Evolutionary conservation across 2,888 invertebrate genomes (phyloP).

Genomic region (Erpobdella octoculata): DNA sequence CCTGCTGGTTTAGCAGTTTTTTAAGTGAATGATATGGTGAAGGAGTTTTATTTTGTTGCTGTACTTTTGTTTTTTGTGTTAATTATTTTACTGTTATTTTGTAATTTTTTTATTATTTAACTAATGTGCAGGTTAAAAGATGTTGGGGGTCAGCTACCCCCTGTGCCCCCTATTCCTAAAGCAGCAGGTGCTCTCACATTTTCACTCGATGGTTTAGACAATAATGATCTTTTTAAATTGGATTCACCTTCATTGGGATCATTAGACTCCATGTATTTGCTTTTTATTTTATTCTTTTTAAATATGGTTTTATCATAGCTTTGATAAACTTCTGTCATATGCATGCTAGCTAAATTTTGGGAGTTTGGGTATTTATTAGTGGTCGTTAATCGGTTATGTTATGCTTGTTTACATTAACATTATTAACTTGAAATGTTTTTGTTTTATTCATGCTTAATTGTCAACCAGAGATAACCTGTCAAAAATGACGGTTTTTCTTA

Average conservation of each 20-base stretch:
- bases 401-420: too few relatives aligned
- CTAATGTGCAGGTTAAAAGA: too few relatives aligned
- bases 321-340: background rate
- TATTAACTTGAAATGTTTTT: too few relatives aligned
- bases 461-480: too few relatives aligned
- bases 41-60: background rate
- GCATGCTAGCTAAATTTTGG: background rate
- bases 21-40: too few relatives aligned
- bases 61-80: background rate
- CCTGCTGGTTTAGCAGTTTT: too few relatives aligned
- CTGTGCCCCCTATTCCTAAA: conserved; percentile 27
- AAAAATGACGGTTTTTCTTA: too few relatives aligned
- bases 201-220: background rate
- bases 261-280: background rate
- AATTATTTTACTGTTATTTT: background rate
- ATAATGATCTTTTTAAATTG: conserved; percentile 1
- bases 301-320: background rate
- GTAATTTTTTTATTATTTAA: background rate
- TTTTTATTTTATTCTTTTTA: background rate
- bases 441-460: too few relatives aligned
- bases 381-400: background rate
- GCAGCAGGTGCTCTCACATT: conserved; percentile 20
- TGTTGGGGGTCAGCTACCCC: background rate
- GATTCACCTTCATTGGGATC: background rate
- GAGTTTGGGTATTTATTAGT: background rate